Base-by-base conservation (phyloP, 1,140 invertebrate species). In the Latrodectus geometricus region DNA sequence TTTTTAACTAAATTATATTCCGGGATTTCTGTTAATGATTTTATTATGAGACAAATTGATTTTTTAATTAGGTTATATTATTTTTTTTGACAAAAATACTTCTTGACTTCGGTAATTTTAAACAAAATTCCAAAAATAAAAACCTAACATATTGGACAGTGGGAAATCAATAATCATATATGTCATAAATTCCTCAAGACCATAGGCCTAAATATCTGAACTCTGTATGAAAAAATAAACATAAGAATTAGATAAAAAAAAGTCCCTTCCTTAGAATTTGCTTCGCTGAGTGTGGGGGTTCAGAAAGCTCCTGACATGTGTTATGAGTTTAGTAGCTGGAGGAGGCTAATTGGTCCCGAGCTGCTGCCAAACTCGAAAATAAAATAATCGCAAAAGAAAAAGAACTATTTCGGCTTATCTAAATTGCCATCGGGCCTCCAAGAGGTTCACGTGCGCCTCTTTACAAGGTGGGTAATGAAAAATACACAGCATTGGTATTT, bases 391-490 rank as follows among this genome's bases (percentile, higher is more conserved):
- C 35, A 81, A 81, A 81, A 79, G 49, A 79, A 52, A 81, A 81
- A 74, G 56, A 84, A 84, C 49, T 50, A 73, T 61, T 52, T 12
- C 14, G 8, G 21, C 65, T 84, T 84, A 84, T 84, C 82, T 84
- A 68, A 84, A 84, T 84, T 76, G 82, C 82, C 61, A 84, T 84
- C 82, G 73, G 82, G 56, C 14, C n/a, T 35, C 14, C 48, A 61
- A 73, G 76, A 76, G 66, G 82, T 84, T 84, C 48, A 84, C 82
- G 73, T 76, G 82, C 73, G 9, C 7, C 48, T 54, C 20, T 23
- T 69, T 76, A 84, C 82, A 84, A 76, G 73, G 17, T 23, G 52
- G 72, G 61, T 84, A 84, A 84, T 84, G 82, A 76, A 84, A 61
- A 76, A 75, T 84, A 76, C 72, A 35, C 49, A 54, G 35, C 49